Conservation (phyloP, 2,113 vertebrate genomes). For the Pagrus major region DNA sequence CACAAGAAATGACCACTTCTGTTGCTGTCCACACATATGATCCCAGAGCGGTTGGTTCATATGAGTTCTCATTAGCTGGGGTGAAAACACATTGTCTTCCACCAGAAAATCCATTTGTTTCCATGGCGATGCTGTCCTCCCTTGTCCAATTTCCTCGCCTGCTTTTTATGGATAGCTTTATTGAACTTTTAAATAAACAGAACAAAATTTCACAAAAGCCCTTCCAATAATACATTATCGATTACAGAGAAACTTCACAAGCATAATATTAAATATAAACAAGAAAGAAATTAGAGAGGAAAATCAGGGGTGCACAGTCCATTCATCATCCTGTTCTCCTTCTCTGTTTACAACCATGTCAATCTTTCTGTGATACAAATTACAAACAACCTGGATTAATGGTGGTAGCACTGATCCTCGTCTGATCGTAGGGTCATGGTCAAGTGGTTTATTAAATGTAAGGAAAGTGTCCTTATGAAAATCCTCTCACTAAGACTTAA, state of each 20-base stretch:
- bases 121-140: conserved; percentile 68
- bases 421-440: not conserved
- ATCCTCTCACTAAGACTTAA: not conserved
- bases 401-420: not conserved
- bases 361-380: not conserved
- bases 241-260: not conserved
- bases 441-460: not conserved
- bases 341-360: not conserved
- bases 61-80: conserved; percentile 71
- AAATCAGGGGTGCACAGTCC: not conserved
- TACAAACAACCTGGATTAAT: not conserved
- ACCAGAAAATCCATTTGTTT: conserved; percentile 76
- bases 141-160: conserved; percentile 67
- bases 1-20: conserved; percentile 36
- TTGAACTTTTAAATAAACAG: conserved; percentile 48
- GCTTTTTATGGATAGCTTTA: conserved; percentile 74
- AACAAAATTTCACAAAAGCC: not conserved
- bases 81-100: conserved; percentile 71
- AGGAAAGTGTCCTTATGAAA: not conserved
- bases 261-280: not conserved
- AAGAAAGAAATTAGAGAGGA: not conserved
- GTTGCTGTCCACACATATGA: conserved; percentile 41
- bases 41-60: conserved; percentile 52
- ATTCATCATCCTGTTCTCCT: not conserved
- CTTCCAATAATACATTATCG: not conserved